Evolutionary conservation across 2,888 invertebrate species (phyloP), one percentile per base, ranked within the genome.

Genomic region (Drosophila koepferae): DNA sequence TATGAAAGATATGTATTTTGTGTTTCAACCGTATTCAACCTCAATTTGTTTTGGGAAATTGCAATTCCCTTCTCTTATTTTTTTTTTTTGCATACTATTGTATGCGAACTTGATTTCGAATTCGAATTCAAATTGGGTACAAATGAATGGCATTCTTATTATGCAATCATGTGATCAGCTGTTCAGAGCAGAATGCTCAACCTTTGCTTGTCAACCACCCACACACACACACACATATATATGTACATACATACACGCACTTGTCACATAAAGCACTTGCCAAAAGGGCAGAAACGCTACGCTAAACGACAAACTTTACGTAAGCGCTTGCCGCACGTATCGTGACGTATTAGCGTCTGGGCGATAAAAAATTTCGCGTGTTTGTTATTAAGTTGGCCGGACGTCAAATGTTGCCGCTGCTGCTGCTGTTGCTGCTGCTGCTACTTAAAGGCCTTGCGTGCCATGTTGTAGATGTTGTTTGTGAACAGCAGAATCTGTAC

Each of bases 331-430:
- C 67, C 75, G 81, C 80, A 80, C 71, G 72, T 83, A 81, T 74
- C 59, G 71, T 86, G 86, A 86, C 86, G 86, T 89, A 86, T 86
- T 86, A 89, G 89, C 89, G 46, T 31, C 63, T 58, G 56, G 69
- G 76, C 81, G 89, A 82, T 87, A 89, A 85, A 89, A 76, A 41
- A 68, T 73, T 88, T 88, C 86, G 84, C 86, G 84, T 86, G 84
- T 81, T 74, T 83, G 83, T 72, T 72, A 79, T 86, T 86, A 73
- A 61, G 63, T 66, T 34, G 61, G 48, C 53, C 34, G 63, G 54
- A 78, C 72, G 79, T 82, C 67, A 69, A 84, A 61, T 36, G 44
- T 38, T 49, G 41, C 8, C 12, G 36, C 40, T 10, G 16, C n/a
- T 36, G 40, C 14, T 6, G 31, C 48, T 41, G 40, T 38, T 23